Conservation (phyloP, 2,888 invertebrate species). For the Cantharis flavilabris region DNA sequence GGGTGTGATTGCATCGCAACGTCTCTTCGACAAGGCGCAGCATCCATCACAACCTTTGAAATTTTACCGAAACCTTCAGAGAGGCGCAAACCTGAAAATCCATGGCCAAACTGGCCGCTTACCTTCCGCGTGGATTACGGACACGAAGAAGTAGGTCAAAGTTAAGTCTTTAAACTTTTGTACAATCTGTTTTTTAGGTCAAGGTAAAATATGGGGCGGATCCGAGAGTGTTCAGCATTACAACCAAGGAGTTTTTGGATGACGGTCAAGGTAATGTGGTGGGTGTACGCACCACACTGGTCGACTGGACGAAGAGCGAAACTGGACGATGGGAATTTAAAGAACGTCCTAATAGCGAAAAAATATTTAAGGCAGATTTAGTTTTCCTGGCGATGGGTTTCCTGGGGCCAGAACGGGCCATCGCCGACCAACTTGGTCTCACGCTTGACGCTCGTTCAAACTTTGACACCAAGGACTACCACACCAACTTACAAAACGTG, state of each 20-base stretch:
- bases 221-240: slow-evolving; percentile 90
- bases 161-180: neutral
- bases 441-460: slow-evolving; percentile 92
- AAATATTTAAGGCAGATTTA: slow-evolving; percentile 83
- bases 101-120: slow-evolving; percentile 98
- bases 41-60: slow-evolving; percentile 92
- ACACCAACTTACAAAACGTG: slow-evolving; percentile 88
- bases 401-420: slow-evolving; percentile 90
- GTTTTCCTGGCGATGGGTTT: slow-evolving; percentile 99
- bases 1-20: slow-evolving; percentile 99
- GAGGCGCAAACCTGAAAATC: slow-evolving; percentile 84
- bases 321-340: slow-evolving; percentile 93
- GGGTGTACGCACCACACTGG: slow-evolving; percentile 88
- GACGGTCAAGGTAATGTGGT: slow-evolving; percentile 88
- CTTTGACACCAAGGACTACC: slow-evolving; percentile 83
- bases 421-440: slow-evolving; percentile 79
- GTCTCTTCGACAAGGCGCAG: slow-evolving; percentile 90
- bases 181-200: slow-evolving; percentile 49
- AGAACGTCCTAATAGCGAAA: slow-evolving; percentile 79
- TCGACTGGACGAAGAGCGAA: slow-evolving; percentile 92
- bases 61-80: slow-evolving; percentile 92
- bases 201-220: slow-evolving; percentile 89
- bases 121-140: slow-evolving; percentile 98
- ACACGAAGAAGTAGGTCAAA: slow-evolving; percentile 79
- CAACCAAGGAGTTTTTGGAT: slow-evolving; percentile 93